Base-by-base conservation (phyloP, 2,113 vertebrate species). In the Xiphophorus maculatus region DNA sequence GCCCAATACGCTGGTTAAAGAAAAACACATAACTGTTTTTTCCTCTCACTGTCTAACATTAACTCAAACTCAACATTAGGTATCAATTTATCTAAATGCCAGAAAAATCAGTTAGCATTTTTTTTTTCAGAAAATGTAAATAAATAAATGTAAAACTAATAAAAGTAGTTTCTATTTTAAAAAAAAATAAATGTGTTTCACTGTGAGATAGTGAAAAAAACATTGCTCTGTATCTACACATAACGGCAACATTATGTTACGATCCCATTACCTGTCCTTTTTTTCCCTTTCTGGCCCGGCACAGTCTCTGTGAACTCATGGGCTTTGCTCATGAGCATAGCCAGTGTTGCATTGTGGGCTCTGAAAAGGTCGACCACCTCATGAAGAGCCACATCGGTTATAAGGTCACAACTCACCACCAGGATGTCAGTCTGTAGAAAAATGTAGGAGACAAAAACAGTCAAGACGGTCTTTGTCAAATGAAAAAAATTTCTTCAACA, bases 311-410 rank as follows among this genome's bases (percentile, higher is more conserved):
- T 93, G 81, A 96, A 94, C 71, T 98, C 97, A 48, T 96, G 95
- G 63, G 94, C 92, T 92, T 96, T 97, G 92, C 96, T 97, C 98
- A 99, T 98, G 77, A 99, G 83, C 97, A 98, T 98, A 67, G 97
- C 94, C 8, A 99, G 92, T 3, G 97, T 96, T 80, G 98, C 97
- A 79, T 97, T 95, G 77, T 99, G 96, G 30, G 96, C 96, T 71
- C 98, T 95, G 82, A 99, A 99, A 69, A 99, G 94, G 87, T 99
- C 98, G n/a, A 99, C 96, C 63, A 99, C 97, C 84, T 98, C 95
- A 32, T 99, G 97, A 64, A 99, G 94, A 9, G 96, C 97, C 74
- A 96, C 95, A 63, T 99, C 97, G 44, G 97, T 98, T 87, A 99
- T 96, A 69, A 99, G 93, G 90, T 99, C 98, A 76, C 98, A 99